Percentiles rank a stretch among this genome's conserved stretches.
Conservation (phyloP, 2,797 vertebrate species). For the Taeniopygia guttata region DNA sequence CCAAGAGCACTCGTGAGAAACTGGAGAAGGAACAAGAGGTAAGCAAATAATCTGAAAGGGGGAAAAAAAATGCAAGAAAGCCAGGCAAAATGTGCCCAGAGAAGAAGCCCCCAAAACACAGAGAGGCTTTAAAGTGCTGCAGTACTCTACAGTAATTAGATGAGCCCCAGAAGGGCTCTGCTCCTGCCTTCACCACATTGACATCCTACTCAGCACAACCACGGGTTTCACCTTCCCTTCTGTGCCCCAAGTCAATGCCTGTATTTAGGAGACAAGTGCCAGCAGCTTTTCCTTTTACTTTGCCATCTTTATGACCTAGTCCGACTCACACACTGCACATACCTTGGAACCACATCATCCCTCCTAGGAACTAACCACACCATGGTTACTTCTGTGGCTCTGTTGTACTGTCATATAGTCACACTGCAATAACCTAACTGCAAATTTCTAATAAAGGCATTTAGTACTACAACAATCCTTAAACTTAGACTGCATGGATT, state of each 20-base stretch:
- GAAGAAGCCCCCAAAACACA: neutral
- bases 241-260: neutral
- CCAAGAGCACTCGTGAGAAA: neutral
- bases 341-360: neutral
- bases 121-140: neutral
- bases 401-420: rapidly evolving
- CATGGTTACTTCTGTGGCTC: neutral
- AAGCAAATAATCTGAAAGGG: neutral
- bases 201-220: neutral
- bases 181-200: neutral
- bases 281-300: neutral
- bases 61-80: neutral
- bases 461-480: neutral
- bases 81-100: neutral
- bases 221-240: neutral
- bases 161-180: neutral
- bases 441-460: neutral
- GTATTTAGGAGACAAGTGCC: neutral
- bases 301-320: neutral
- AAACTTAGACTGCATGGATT: neutral
- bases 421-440: neutral
- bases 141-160: neutral
- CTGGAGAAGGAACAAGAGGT: neutral
- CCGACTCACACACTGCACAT: neutral
- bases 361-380: neutral